Evolutionary conservation across 2,888 invertebrate species (phyloP).

Genomic region (Acleris cristana): DNA sequence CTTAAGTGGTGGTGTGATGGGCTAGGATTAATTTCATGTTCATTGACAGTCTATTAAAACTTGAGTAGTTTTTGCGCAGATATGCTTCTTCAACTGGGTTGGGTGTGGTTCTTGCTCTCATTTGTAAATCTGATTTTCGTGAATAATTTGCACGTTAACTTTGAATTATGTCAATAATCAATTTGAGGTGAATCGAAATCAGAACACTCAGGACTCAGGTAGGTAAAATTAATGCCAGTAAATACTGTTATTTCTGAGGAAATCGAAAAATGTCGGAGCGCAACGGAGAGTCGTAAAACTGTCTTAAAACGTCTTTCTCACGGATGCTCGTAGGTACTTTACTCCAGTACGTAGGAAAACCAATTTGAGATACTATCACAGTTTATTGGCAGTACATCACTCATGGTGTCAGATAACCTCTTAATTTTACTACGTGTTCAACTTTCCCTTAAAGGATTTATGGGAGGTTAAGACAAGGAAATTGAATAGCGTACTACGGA

Average conservation of each 20-base stretch:
- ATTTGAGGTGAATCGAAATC: no score
- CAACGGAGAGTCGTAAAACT: background rate
- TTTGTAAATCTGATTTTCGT: no score
- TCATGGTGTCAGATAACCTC: slow-evolving; percentile 1
- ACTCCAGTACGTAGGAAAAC: background rate
- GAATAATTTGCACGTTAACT: no score
- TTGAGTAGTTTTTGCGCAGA: background rate
- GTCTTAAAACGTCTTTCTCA: background rate
- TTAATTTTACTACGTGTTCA: background rate
- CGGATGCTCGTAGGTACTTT: background rate
- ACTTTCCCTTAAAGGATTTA: slow-evolving; percentile 5
- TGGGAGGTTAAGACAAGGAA: background rate
- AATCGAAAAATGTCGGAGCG: background rate
- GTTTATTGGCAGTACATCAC: slow-evolving; percentile 11
- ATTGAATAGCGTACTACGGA: no score
- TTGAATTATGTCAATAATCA: no score
- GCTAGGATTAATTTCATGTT: slow-evolving; percentile 6
- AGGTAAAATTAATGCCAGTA: no score
- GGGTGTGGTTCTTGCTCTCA: no score
- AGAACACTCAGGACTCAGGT: no score
- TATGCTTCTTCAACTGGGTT: no score
- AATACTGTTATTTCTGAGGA: no score
- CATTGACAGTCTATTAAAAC: slow-evolving; percentile 16
- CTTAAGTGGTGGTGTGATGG: slow-evolving; percentile 16
- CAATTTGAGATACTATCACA: slow-evolving; percentile 11